Conservation (phyloP, 92 coral and sea anemone species). For the Zoanthus sansibaricus region DNA sequence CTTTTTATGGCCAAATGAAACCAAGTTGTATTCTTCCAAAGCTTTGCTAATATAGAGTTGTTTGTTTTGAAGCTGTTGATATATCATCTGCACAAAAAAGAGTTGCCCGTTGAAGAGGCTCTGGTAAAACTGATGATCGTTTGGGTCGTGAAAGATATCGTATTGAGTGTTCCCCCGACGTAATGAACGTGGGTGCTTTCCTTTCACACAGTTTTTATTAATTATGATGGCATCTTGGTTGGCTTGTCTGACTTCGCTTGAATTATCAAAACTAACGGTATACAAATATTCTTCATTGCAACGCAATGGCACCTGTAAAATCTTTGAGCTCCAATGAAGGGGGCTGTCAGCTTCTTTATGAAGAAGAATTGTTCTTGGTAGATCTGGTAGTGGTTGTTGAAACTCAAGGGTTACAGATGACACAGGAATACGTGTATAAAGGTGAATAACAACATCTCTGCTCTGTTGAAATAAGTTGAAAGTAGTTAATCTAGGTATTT, state of each 20-base stretch:
- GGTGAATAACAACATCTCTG: conserved; percentile 14
- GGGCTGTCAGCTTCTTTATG: not conserved
- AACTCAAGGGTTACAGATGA: conserved; percentile 21
- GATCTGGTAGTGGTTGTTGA: not conserved
- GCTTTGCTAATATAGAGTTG: conserved; percentile 22
- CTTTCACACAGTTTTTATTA: not conserved
- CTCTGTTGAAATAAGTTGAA: not conserved
- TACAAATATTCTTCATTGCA: conserved; percentile 53
- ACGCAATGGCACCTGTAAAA: conserved; percentile 27
- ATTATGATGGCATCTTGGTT: not conserved
- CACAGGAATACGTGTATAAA: not conserved
- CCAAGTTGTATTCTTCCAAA: conserved; percentile 65
- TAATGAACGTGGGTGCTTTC: not conserved
- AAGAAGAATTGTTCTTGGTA: conserved; percentile 37
- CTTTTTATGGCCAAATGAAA: conserved; percentile 59
- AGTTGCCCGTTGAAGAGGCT: conserved; percentile 66
- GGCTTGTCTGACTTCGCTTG: not conserved
- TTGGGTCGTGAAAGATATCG: conserved; percentile 65
- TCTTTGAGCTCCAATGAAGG: conserved; percentile 58
- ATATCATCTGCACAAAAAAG: conserved; percentile 60
- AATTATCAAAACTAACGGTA: conserved; percentile 40
- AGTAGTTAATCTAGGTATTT: not conserved
- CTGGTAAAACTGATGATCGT: not conserved
- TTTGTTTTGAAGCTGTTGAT: not conserved
- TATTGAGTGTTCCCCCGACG: conserved; percentile 53